Evolutionary conservation across 1,140 invertebrate species (phyloP).

Genomic region (fruit fly (Drosophila melanogaster)): Release_6_plus_ISO1_MT NT_037436.4:12560001-12560500

Average conservation of each 20-base stretch:
- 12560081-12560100: slow-evolving; percentile 47
- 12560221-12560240: slow-evolving; percentile 74
- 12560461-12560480: slow-evolving; percentile 16
- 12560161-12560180: slow-evolving; percentile 36
- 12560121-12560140: slow-evolving; percentile 63
- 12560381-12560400: slow-evolving; percentile 57
- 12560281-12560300: slow-evolving; percentile 67
- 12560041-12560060: slow-evolving; percentile 28
- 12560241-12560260: slow-evolving; percentile 51
- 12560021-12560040: slow-evolving; percentile 19
- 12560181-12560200: slow-evolving; percentile 48
- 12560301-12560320: slow-evolving; percentile 67
- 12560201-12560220: slow-evolving; percentile 62
- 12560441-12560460: slow-evolving; percentile 50
- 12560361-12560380: slow-evolving; percentile 28
- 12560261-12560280: slow-evolving; percentile 84
- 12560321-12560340: slow-evolving; percentile 78
- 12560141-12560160: slow-evolving; percentile 37
- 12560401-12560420: slow-evolving; percentile 81
- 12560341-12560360: slow-evolving; percentile 76
- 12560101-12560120: slow-evolving; percentile 72
- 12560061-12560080: slow-evolving; percentile 23
- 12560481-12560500: slow-evolving; percentile 57
- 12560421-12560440: slow-evolving; percentile 57
- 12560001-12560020: slow-evolving; percentile 48